These are phyloP conservation scores for Nipponacmea schrenckii DNA, from an alignment of 2,888 invertebrate species.

Conservation along the genomic window DNA sequence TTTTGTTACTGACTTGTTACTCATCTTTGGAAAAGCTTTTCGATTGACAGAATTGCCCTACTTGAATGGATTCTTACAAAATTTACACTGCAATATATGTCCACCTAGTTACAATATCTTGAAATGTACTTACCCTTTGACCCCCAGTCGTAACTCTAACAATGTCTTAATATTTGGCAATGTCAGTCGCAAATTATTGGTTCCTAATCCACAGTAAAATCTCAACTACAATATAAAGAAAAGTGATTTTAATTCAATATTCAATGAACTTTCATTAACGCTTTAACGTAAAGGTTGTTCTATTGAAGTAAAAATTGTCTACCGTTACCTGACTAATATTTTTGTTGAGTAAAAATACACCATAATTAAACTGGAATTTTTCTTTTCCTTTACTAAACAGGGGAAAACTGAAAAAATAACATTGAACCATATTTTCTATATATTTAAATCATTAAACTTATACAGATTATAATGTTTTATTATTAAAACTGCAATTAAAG, in stretches of 20 bases:
- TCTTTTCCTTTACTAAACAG: conserved; percentile 84
- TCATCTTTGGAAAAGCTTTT: too few relatives aligned
- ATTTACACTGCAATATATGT: too few relatives aligned
- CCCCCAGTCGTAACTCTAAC: conserved; percentile 68
- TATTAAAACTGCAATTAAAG: too few relatives aligned
- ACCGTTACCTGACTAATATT: conserved; percentile 83
- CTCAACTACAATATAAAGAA: conserved; percentile 70
- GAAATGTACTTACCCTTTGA: conserved; percentile 54
- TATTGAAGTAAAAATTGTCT: too few relatives aligned
- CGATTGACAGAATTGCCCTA: too few relatives aligned
- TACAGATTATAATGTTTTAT: too few relatives aligned
- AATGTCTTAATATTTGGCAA: conserved; percentile 79
- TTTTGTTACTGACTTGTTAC: too few relatives aligned
- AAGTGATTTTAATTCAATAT: too few relatives aligned
- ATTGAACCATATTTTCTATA: not conserved
- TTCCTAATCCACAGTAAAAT: conserved; percentile 80
- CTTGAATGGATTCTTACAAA: too few relatives aligned
- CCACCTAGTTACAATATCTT: too few relatives aligned
- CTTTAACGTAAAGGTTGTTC: too few relatives aligned
- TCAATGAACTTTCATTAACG: too few relatives aligned
- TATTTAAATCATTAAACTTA: not conserved
- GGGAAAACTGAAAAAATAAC: conserved; percentile 77
- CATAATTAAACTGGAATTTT: conserved; percentile 85
- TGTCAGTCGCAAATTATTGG: conserved; percentile 81
- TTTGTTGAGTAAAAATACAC: conserved; percentile 90